Evolutionary conservation across 2,113 vertebrate species (phyloP).

Genomic region (Ammodytes dubius): DNA sequence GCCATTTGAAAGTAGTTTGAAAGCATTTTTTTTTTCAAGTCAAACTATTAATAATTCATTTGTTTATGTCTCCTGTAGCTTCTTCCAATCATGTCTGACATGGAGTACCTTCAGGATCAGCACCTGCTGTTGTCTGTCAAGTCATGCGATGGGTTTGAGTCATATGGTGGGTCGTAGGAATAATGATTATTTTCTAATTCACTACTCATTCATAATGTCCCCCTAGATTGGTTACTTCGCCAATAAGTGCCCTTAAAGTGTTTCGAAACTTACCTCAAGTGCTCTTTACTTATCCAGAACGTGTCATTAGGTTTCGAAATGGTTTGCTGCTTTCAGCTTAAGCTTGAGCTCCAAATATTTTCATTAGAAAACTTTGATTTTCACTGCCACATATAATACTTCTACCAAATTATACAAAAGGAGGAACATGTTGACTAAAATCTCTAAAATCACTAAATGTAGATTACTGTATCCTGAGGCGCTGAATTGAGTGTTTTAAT

Average conservation of each 20-base stretch:
- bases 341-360: neutral
- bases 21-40: neutral
- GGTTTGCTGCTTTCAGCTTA: neutral
- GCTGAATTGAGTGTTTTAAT: neutral
- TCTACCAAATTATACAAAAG: neutral
- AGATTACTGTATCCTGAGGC: neutral
- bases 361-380: neutral
- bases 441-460: neutral
- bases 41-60: constrained; percentile 5
- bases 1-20: neutral
- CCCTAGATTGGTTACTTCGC: neutral
- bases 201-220: neutral
- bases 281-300: too few species aligned
- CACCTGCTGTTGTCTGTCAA: constrained; percentile 90
- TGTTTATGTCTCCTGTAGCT: constrained; percentile 77
- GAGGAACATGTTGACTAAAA: neutral
- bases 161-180: constrained; percentile 84
- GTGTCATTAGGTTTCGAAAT: neutral
- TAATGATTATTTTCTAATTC: neutral
- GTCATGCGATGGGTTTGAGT: constrained; percentile 92
- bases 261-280: neutral
- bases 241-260: neutral
- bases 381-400: neutral
- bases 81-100: constrained; percentile 85
- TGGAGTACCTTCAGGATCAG: constrained; percentile 89